Base-by-base conservation (phyloP, 2,797 vertebrate genomes). In the Moxostoma hubbsi region DNA sequence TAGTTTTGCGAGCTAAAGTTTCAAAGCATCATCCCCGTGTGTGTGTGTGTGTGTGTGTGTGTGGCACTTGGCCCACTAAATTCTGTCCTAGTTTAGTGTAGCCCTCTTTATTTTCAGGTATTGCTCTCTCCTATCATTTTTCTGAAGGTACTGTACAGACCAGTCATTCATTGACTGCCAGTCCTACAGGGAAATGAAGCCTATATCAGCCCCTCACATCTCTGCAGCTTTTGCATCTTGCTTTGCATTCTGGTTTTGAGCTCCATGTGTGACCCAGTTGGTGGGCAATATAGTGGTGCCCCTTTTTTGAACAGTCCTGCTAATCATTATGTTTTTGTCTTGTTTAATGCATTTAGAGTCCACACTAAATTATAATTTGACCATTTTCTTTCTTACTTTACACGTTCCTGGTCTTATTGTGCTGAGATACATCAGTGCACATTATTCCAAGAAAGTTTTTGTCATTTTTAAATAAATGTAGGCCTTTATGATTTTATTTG, bases 151-250 rank as follows among this genome's bases (percentile, higher is more conserved):
- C 81, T 76, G 70, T 72, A 91, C 66, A 86, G 82, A 86, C 73
- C 70, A 62, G 75, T 85, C 81, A 85, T 91, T 92, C 86, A 90
- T 86, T 64, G 61, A 77, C 73, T 51, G 46, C 68, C 80, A 45
- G 79, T 86, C 81, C 79, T 77, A 82, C 83, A 90, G 87, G 89
- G 82, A 93, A 91, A 89, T 88, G 2, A 55, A 78, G 69, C 78
- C 83, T 80, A 16, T 92, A 91, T 92, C 86, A 7, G 73, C 70
- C 53, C 24, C 86, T 86, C 81, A 43, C 76, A 61, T 68, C 79
- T 80, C 86, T 82, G 75, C 66, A 61, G 13, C 43, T 89, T 94
- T 94, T 94, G 92, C 93, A 94, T 94, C 73, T 89, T 90, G 80
- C 87, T 94, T 94, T 94, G 91, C 91, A 90, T 94, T 86, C 79